Base-by-base conservation (phyloP, 2,113 vertebrate genomes). In the Herpetotheres cachinnans region DNA sequence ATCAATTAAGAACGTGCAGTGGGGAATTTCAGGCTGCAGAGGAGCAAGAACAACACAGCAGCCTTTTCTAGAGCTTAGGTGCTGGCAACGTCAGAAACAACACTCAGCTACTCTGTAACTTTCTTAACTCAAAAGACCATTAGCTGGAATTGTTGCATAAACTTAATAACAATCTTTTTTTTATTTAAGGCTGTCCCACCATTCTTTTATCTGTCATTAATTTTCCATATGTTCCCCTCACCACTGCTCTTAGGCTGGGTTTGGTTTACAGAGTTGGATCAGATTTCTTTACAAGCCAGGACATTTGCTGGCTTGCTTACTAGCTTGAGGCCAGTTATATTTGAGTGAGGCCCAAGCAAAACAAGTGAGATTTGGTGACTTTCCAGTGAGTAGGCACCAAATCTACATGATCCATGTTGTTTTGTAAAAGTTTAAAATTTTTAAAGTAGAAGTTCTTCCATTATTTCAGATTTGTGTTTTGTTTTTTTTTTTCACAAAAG, bases 271-370 rank as follows among this genome's bases (percentile, higher is more conserved):
- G 91, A 78, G 71, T 25, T 91, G 93, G 88, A 95, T 97, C 93
- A 92, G 93, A 59, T 97, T 96, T 97, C 96, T 96, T 96, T 94
- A 95, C 97, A 97, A 96, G 89, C 92, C 92, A 82, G 73, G 67
- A 91, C 94, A 93, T 93, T 97, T 93, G 76, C 91, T 95, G 95
- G 82, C 80, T 94, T 96, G 93, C 94, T 96, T 97, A 91, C 95
- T 96, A 88, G 96, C 96, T 97, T 71, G 78, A 95, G 95, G 96
- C 91, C 94, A 94, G 93, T 95, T 97, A 93, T 93, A 89, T 93
- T 93, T 97, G 95, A 97, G 81, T 83, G 78, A 95, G 94, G 73
- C 94, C 96, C 95, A 97, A 97, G 70, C 46, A 94, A 97, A 97
- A 95, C 96, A 97, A 97, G 71, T 32, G 74, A 96, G 94, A 97